A percentile compares a stretch with the other conserved stretches of the same genome.
These are phyloP conservation scores for Anarhynchus alexandrinus DNA, from an alignment of 2,113 vertebrate genomes.

Conservation along the genomic window DNA sequence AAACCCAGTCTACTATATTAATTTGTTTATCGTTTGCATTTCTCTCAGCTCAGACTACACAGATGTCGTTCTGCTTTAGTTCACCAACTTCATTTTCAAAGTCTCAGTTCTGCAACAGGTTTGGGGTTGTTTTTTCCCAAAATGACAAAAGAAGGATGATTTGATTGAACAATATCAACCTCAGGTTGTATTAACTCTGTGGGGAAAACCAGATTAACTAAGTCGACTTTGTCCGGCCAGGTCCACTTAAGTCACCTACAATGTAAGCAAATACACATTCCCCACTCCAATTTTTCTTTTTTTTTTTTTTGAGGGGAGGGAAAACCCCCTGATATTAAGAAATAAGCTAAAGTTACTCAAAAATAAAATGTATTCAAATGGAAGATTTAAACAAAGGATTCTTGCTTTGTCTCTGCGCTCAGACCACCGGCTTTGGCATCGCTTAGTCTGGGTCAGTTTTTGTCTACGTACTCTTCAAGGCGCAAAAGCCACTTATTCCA, in stretches of 20 bases:
- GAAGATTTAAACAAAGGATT: background rate
- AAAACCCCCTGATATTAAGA: background rate
- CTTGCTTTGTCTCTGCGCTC: background rate
- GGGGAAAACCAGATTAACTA: background rate
- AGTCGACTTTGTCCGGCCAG: background rate
- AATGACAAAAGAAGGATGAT: background rate
- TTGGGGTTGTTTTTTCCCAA: background rate
- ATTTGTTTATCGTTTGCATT: background rate
- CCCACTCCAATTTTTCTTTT: background rate
- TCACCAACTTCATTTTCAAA: background rate
- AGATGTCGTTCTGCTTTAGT: background rate
- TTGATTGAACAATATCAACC: background rate
- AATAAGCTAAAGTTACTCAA: background rate
- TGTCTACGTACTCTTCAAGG: conserved; percentile 82
- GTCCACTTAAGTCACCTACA: background rate
- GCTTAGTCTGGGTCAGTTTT: background rate
- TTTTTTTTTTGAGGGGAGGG: rapidly evolving
- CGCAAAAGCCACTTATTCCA: conserved; percentile 92
- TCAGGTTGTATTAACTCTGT: background rate
- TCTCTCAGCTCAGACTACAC: background rate
- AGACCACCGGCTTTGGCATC: background rate
- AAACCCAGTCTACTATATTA: background rate
- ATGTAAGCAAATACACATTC: background rate
- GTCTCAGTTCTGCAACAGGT: background rate
- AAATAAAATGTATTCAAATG: background rate